Percentiles rank a stretch among this genome's conserved stretches.
These are phyloP conservation scores for Penaeus monodon DNA, from an alignment of 2,888 invertebrate species.

Conservation along the genomic window DNA sequence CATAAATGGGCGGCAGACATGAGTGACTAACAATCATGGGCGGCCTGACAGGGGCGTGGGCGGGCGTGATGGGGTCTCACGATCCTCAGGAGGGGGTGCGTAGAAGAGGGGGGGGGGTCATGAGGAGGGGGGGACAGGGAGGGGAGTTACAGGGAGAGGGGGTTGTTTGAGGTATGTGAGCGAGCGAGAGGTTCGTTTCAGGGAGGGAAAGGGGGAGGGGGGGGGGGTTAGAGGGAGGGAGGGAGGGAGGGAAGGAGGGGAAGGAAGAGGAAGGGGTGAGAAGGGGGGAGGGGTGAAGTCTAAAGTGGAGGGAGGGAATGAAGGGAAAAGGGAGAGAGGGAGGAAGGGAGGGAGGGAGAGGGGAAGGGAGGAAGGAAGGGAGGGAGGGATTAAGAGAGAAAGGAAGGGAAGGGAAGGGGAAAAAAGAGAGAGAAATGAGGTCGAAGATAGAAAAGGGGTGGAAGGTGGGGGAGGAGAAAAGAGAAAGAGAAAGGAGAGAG, in stretches of 20 bases:
- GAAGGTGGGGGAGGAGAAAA: not conserved
- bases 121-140: not conserved
- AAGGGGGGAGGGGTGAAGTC: not conserved
- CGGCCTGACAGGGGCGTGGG: no score
- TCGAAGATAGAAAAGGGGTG: no score
- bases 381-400: not conserved
- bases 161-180: not conserved
- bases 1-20: no score
- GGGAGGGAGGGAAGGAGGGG: not conserved
- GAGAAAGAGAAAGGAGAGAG: not conserved
- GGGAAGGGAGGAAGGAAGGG: not conserved
- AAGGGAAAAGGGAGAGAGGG: not conserved
- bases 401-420: not conserved
- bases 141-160: no score
- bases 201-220: not conserved
- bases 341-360: not conserved
- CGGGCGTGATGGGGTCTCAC: not conserved
- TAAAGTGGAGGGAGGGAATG: not conserved
- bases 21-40: no score
- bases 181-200: constrained; percentile 6
- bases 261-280: not conserved
- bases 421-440: no score
- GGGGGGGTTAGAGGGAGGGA: not conserved
- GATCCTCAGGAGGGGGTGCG: not conserved
- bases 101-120: not conserved